These are phyloP conservation scores for Pseudolaguvia tuberculata DNA, from an alignment of 2,113 vertebrate genomes.

Conservation along the genomic window DNA sequence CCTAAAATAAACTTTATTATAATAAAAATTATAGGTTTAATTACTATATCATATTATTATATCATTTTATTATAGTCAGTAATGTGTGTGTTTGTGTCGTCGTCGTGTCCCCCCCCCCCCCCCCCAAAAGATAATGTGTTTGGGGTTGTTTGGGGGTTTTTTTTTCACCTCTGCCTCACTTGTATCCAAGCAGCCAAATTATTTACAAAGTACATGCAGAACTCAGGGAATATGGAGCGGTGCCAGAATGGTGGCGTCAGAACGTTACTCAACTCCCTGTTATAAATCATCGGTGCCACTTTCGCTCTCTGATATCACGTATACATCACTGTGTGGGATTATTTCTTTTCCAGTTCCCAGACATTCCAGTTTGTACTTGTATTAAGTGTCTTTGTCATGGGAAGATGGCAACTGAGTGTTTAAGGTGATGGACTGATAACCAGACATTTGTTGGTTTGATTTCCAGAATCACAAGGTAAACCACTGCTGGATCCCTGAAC, in stretches of 20 bases:
- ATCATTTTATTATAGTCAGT: background rate
- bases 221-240: background rate
- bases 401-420: too few relatives aligned
- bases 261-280: background rate
- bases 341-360: background rate
- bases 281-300: constrained; percentile 21
- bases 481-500: too few relatives aligned
- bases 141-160: too few relatives aligned
- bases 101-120: too few relatives aligned
- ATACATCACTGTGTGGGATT: background rate
- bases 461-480: too few relatives aligned
- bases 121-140: background rate
- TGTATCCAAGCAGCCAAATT: background rate
- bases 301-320: background rate
- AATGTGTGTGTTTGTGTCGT: too few relatives aligned
- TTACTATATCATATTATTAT: too few relatives aligned
- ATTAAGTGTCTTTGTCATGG: too few relatives aligned
- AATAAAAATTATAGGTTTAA: background rate
- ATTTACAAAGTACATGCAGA: background rate
- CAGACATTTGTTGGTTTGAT: too few relatives aligned
- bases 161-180: background rate
- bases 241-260: background rate
- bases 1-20: background rate
- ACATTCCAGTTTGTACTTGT: too few relatives aligned
- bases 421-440: too few relatives aligned